Percentiles rank a stretch among this genome's conserved stretches.
Conservation (phyloP, 2,888 invertebrate species). For the Drosophila rubida region DNA sequence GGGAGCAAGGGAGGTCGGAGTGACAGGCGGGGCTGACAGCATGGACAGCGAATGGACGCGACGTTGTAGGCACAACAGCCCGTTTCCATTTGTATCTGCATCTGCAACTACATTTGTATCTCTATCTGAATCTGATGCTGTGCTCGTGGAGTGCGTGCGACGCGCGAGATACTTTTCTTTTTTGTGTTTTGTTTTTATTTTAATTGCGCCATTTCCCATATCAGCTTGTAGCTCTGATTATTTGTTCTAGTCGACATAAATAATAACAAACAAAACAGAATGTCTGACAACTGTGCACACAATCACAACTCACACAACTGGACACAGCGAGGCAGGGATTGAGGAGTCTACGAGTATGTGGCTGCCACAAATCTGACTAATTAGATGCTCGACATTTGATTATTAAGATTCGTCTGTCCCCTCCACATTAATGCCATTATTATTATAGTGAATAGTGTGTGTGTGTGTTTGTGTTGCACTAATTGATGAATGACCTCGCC, state of each 20-base stretch:
- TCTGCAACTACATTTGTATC: constrained; percentile 1
- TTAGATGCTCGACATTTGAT: constrained; percentile 66
- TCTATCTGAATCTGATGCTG: constrained; percentile 25
- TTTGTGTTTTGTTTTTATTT: too few species aligned
- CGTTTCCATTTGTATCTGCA: constrained; percentile 7
- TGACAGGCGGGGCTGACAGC: constrained; percentile 18
- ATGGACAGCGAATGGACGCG: constrained; percentile 29
- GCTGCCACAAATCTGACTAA: constrained; percentile 61
- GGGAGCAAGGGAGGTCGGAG: not conserved
- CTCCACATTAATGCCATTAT: constrained; percentile 21
- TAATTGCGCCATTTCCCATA: constrained; percentile 79
- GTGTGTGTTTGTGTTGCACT: constrained; percentile 35
- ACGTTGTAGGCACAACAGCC: too few species aligned
- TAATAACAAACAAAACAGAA: constrained; percentile 47
- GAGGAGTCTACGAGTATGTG: not conserved
- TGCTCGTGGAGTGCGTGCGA: constrained; percentile 35
- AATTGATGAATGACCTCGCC: constrained; percentile 73
- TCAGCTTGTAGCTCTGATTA: constrained; percentile 75
- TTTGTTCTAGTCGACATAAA: constrained; percentile 75
- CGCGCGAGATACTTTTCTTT: constrained; percentile 24
- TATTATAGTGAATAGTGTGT: too few species aligned
- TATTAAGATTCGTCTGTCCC: constrained; percentile 27
- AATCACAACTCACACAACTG: constrained; percentile 16
- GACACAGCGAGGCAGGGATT: constrained; percentile 15
- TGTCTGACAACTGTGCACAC: constrained; percentile 32